A percentile compares a stretch with the other conserved stretches of the same genome.
Evolutionary conservation across 2,888 invertebrate species (phyloP).

Genomic region (Netelia fuscicornis): DNA sequence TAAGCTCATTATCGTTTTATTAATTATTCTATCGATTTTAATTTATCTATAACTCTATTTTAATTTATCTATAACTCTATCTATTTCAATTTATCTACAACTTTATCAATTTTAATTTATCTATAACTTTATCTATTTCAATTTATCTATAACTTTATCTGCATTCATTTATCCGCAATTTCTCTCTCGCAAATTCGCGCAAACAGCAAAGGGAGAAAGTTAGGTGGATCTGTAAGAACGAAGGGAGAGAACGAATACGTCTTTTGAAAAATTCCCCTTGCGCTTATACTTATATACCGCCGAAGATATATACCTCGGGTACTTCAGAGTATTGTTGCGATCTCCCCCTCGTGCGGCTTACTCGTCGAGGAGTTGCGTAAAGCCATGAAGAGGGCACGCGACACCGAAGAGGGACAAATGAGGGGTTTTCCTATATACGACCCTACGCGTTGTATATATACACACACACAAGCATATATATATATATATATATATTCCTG

Average conservation of each 20-base stretch:
- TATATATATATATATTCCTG: constrained; percentile 4
- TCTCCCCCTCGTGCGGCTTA: constrained; percentile 53
- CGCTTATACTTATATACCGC: background rate
- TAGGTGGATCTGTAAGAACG: background rate
- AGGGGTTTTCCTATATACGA: constrained; percentile 6
- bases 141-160: no score
- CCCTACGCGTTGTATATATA: background rate
- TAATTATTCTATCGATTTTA: no score
- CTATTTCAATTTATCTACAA: no score
- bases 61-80: no score
- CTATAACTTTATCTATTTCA: no score
- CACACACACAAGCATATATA: background rate
- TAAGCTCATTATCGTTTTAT: no score
- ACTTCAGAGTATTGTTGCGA: constrained; percentile 65
- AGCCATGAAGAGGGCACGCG: constrained; percentile 58
- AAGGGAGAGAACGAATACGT: constrained; percentile 44
- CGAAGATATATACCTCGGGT: constrained; percentile 15
- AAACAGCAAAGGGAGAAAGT: constrained; percentile 39
- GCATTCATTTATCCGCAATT: background rate
- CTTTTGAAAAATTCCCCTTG: constrained; percentile 38
- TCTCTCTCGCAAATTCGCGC: constrained; percentile 28
- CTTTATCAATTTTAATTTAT: no score
- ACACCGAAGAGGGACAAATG: constrained; percentile 48
- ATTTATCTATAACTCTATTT: no score
- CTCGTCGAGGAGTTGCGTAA: constrained; percentile 53